Evolutionary conservation across 2,888 invertebrate genomes (phyloP).

Genomic region (Drosophila antonietae): DNA sequence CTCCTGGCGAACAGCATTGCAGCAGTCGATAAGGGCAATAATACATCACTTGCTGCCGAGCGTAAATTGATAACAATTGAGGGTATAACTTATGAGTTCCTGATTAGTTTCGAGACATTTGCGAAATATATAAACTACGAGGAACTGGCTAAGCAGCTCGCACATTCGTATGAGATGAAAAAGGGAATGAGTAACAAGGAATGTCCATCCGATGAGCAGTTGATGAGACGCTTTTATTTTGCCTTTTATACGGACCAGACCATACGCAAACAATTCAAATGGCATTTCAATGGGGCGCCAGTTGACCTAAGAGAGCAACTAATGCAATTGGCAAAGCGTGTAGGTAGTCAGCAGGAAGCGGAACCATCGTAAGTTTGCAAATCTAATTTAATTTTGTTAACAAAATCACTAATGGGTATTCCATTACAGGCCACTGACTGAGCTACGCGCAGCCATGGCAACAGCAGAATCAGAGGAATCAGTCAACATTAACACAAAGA

Average conservation of each 20-base stretch:
- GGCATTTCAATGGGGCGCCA: slow-evolving; percentile 38
- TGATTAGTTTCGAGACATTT: slow-evolving; percentile 27
- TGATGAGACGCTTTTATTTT: slow-evolving; percentile 31
- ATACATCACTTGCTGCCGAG: not conserved
- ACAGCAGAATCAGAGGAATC: not conserved
- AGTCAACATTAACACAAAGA: not conserved
- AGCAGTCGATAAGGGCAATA: not conserved
- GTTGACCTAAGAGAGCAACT: slow-evolving; percentile 1
- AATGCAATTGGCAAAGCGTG: slow-evolving; percentile 10
- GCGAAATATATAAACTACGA: slow-evolving; percentile 20
- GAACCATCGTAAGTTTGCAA: not conserved
- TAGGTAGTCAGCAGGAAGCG: not conserved
- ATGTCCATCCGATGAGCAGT: not conserved
- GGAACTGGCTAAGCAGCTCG: slow-evolving; percentile 17
- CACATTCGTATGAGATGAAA: not conserved
- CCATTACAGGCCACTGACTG: not conserved
- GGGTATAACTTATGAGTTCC: slow-evolving; percentile 17
- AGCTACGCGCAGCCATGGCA: not conserved
- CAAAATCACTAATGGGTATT: not conserved
- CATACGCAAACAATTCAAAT: slow-evolving; percentile 18
- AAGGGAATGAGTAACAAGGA: not conserved
- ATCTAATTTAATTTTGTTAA: rapidly evolving
- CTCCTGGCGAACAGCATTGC: not conserved
- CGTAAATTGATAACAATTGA: slow-evolving; percentile 1
- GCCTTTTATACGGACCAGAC: slow-evolving; percentile 26